These are phyloP conservation scores for Pantherophis guttatus DNA, from an alignment of 2,113 vertebrate genomes.

Conservation along the genomic window DNA sequence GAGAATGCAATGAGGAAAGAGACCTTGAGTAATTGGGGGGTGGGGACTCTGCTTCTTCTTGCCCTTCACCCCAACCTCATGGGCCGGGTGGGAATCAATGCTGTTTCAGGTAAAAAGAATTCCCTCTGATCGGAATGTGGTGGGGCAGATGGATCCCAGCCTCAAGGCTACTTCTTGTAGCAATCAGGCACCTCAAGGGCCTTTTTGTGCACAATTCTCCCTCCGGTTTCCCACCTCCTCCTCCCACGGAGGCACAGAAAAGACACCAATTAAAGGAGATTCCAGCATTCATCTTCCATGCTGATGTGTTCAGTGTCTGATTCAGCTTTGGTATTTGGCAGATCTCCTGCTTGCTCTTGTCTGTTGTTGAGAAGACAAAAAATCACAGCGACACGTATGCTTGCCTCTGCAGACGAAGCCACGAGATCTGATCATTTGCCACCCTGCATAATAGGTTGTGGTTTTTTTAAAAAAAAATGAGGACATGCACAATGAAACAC, in stretches of 20 bases:
- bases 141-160: not conserved
- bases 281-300: constrained; percentile 25
- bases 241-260: not conserved
- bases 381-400: not conserved
- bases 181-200: not conserved
- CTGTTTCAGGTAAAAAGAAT: not conserved
- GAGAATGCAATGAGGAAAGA: not conserved
- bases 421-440: not conserved
- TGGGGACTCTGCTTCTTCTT: not conserved
- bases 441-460: not conserved
- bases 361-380: not conserved
- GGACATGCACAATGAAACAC: not conserved
- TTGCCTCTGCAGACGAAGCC: not conserved
- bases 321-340: constrained; percentile 50
- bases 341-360: constrained; percentile 34
- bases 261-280: constrained; percentile 39
- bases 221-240: not conserved
- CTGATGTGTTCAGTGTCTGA: constrained; percentile 6
- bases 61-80: not conserved
- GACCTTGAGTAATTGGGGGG: not conserved
- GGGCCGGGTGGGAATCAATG: not conserved
- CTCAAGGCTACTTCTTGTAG: rapidly evolving
- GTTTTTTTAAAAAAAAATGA: not conserved
- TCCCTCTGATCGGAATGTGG: not conserved
- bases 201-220: not conserved